Evolutionary conservation across 2,113 vertebrate species (phyloP), one percentile per base, ranked within the genome.

Genomic region (Percopsis transmontana): DNA sequence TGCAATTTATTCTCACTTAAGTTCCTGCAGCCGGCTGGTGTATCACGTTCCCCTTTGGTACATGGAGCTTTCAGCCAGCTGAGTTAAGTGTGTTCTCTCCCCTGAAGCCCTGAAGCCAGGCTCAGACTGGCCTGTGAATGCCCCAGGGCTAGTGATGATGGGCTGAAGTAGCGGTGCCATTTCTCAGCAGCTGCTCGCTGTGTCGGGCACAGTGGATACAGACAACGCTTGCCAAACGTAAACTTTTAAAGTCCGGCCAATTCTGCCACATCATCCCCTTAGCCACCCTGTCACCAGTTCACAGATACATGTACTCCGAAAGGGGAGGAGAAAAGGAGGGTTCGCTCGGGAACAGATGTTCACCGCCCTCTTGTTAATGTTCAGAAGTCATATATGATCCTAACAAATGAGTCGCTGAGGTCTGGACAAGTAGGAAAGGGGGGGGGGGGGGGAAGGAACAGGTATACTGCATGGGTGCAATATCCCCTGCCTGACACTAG

Each of bases 1-100:
- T 71, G 81, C 82, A 74, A 87, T 87, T 87, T 85, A 90, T 90
- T n/a, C 85, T 87, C 85, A 86, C 85, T 88, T 84, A 82, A 81
- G 72, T 84, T 85, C 66, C 76, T 73, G 72, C 77, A 74, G 82
- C 84, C 86, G 81, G 81, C 79, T 79, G 74, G 83, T 81, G 82
- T 81, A 79, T 81, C 83, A 80, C 77, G 79, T 79, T 73, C 87
- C 79, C 84, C 83, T 56, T 60, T 10, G 59, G 81, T 79, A 58
- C 61, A 80, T 70, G 75, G 76, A 83, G 66, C 82, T 79, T 68
- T 77, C 86, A 85, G 85, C 83, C 83, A 82, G 81, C 76, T 68
- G 72, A 86, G 83, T 82, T 86, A 86, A 87, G 85, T 88, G 84
- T 81, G 76, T 79, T 85, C 73, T 56, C 67, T 80, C 79, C 76